These are phyloP conservation scores for Limnephilus marmoratus DNA, from an alignment of 2,888 invertebrate genomes.

Conservation along the genomic window DNA sequence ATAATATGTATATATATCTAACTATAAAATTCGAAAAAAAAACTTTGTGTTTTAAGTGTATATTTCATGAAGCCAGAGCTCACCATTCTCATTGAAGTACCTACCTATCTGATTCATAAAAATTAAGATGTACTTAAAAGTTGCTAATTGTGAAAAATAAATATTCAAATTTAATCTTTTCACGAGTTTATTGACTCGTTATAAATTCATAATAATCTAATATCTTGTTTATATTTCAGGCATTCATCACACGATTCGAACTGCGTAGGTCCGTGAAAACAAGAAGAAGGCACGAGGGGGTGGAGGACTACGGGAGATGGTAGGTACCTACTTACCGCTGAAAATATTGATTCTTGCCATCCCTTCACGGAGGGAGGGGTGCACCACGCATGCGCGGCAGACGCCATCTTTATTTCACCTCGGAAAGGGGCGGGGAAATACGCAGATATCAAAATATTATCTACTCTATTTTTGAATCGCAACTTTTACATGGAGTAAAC, in stretches of 20 bases:
- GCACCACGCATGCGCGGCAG: background rate
- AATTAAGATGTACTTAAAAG: background rate
- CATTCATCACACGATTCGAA: background rate
- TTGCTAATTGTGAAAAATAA: background rate
- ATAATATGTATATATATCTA: too few relatives aligned
- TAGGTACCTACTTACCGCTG: background rate
- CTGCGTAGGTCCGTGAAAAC: background rate
- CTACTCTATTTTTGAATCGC: background rate
- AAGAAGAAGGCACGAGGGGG: background rate
- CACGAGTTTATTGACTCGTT: background rate
- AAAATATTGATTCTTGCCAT: slow-evolving; percentile 2
- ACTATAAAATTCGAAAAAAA: too few relatives aligned
- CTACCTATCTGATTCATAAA: too few relatives aligned
- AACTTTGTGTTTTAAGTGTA: too few relatives aligned
- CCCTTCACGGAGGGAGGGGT: background rate
- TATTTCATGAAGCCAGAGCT: too few relatives aligned
- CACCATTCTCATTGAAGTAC: too few relatives aligned
- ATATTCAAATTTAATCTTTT: too few relatives aligned
- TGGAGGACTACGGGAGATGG: background rate
- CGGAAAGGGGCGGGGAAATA: background rate
- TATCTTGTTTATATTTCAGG: background rate
- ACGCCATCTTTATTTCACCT: background rate
- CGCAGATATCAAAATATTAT: background rate
- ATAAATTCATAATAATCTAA: background rate
- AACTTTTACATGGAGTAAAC: background rate